Evolutionary conservation across 2,888 invertebrate genomes (phyloP), one percentile per base, ranked within the genome.

Genomic region (Apodemia hepburni): DNA sequence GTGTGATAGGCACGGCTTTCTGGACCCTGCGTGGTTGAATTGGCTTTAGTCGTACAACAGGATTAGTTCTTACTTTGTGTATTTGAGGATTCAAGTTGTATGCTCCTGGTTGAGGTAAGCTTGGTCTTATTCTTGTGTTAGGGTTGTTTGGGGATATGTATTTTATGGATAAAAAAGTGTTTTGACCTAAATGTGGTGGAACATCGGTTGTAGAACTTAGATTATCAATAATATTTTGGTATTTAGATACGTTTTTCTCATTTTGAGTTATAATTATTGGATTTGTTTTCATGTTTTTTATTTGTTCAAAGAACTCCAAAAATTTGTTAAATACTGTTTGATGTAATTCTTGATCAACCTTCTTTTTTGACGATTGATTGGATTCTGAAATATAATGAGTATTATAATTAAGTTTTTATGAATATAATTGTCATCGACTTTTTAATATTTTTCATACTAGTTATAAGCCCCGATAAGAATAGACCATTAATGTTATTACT

Each of bases 271-370:
- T 65, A 18, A 65, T 57, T 54, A 65, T 63, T 0, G 59, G 61
- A 9, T 65, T 73, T 38, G 75, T 71, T 61, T 76, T 77, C 12
- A 74, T 65, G 7, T 66, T 64, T 73, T 81, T 80, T 9, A 80
- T 72, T 67, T 80, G 75, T 67, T 81, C 74, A 38, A 82, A 76
- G 59, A 85, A 67, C 63, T 79, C 74, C 66, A 82, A 74, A 27
- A 86, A 70, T 66, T 79, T 79, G 54, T 77, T 73, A n/a, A 84
- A 69, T 1, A 78, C 70, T 58, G 73, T 64, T 54, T 54, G 54
- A 12, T 54, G 22, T 27, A 51, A 33, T 68, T 62, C 61, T 66
- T 67, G 12, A 61, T 59, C 35, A 35, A 27, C 67, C 71, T 38
- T 66, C 62, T 63, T 74, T 68, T 58, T 45, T 45, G 45, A 45